Base-by-base conservation (phyloP, 2,797 vertebrate species). In the Cirrhinus molitorella region DNA sequence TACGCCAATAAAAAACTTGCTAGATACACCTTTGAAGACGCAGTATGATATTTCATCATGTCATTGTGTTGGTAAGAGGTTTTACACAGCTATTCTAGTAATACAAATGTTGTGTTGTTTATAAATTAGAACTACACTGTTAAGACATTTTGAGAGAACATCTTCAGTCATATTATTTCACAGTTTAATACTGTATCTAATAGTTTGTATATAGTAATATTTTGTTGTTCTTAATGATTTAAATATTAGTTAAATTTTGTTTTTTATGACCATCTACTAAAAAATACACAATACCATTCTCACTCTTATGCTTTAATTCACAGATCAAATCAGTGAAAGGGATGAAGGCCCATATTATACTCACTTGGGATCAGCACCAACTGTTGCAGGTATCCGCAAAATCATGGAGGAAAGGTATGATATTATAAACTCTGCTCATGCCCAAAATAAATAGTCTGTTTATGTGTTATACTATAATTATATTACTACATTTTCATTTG, bases 331-430 rank as follows among this genome's bases (percentile, higher is more conserved):
- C 91, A 97, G 96, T 94, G 98, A 99, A 92, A 99, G 98, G 95
- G 99, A 99, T 90, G 99, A 99, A 95, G 98, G 98, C 83, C 99
- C 99, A 87, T 99, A 98, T 94, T 99, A 99, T 94, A 99, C 97
- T 89, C 99, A 99, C 90, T 94, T 99, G 92, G 99, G 98, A 91
- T 95, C 98, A 93, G 97, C 98, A 88, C 96, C 97, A 83, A 98
- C 93, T 92, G 95, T 99, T 90, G 92, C 97, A 92, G 95, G 94
- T 90, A 97, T 99, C 93, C 96, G 99, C 86, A 95, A 97, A 91
- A 90, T 94, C 87, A 98, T 99, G 97, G 98, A 99, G 93, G 96
- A 96, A 94, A 97, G 98, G 99, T 99, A 94, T 94, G 92, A 28
- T 12, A 80, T 45, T 53, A 51, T 55, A 8, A 83, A 16, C 49